Percentiles rank a stretch among this genome's conserved stretches.
Conservation (phyloP, 1,140 invertebrate species). For the Neodiprion fabricii region DNA sequence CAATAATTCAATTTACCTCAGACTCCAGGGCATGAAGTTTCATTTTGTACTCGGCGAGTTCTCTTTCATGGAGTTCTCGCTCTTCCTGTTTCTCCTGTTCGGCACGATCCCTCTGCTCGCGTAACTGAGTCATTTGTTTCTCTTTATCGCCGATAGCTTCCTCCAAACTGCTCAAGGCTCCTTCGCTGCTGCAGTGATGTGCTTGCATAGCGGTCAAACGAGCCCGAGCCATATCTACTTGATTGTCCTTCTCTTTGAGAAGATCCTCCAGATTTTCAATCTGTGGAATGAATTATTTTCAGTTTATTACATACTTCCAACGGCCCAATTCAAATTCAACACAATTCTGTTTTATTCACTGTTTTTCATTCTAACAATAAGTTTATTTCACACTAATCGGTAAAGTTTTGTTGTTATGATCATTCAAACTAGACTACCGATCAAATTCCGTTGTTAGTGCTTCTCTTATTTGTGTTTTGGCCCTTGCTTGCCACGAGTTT, state of each 20-base stretch:
- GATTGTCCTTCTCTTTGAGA: conserved; percentile 97
- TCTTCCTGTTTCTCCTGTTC: conserved; percentile 97
- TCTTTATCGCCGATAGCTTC: conserved; percentile 97
- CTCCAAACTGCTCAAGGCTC: conserved; percentile 89
- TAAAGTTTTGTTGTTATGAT: too few relatives aligned
- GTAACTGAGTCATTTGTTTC: conserved; percentile 91
- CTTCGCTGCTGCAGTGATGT: conserved; percentile 90
- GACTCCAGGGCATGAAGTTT: conserved; percentile 89
- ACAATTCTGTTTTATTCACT: too few relatives aligned
- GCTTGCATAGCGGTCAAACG: conserved; percentile 90
- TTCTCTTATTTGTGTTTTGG: too few relatives aligned
- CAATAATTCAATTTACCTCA: conserved; percentile 63
- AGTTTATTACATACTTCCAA: too few relatives aligned
- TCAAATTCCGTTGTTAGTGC: too few relatives aligned
- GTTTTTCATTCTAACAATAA: too few relatives aligned
- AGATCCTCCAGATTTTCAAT: conserved; percentile 97
- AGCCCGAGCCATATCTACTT: conserved; percentile 93
- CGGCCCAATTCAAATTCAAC: too few relatives aligned
- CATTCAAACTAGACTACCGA: too few relatives aligned
- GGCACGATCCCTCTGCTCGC: conserved; percentile 92
- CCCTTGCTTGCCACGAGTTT: too few relatives aligned
- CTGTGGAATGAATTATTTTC: conserved; percentile 60
- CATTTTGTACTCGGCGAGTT: conserved; percentile 94
- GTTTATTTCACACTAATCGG: too few relatives aligned
- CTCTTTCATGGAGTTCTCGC: conserved; percentile 89